These are phyloP conservation scores for Rhaphigaster nebulosa DNA, from an alignment of 2,888 invertebrate species.

Conservation along the genomic window DNA sequence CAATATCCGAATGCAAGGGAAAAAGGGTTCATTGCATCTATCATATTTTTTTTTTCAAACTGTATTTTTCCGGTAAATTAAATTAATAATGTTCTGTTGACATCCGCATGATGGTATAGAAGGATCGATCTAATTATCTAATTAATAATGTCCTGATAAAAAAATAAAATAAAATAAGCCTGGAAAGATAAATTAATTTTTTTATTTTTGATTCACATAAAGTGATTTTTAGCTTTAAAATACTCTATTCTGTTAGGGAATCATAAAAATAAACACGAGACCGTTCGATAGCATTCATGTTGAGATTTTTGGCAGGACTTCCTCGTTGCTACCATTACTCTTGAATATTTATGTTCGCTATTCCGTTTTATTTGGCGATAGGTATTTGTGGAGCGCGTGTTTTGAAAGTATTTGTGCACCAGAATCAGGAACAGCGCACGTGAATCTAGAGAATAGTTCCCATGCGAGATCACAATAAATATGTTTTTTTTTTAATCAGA, in stretches of 20 bases:
- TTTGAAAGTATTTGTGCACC: slow-evolving; percentile 7
- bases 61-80: no score
- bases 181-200: no score
- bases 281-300: not conserved
- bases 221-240: not conserved
- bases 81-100: no score
- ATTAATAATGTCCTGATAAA: no score
- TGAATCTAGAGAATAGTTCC: not conserved
- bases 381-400: not conserved
- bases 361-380: slow-evolving; percentile 4
- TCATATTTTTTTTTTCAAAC: no score
- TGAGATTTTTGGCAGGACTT: not conserved
- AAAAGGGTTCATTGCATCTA: no score
- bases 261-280: not conserved
- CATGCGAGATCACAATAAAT: not conserved
- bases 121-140: no score
- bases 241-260: not conserved
- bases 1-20: no score
- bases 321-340: not conserved
- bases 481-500: not conserved
- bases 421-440: not conserved
- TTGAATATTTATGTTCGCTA: not conserved
- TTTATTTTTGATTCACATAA: no score
- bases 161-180: no score
- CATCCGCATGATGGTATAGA: no score